Base-by-base conservation (phyloP, 2,113 vertebrate genomes). In the Ceyx melanurus region DNA sequence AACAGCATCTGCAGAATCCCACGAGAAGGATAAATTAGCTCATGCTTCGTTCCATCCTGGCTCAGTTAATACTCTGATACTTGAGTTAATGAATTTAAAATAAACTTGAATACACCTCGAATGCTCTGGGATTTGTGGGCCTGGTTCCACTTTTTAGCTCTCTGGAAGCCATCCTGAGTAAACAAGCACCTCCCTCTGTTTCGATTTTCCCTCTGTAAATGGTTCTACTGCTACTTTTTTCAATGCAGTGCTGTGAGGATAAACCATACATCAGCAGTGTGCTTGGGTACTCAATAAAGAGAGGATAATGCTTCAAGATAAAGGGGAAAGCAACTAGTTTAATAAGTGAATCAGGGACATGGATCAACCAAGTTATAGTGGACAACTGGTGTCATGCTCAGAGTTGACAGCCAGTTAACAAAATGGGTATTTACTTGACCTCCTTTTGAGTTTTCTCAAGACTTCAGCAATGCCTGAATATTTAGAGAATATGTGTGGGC, bases 51-150 rank as follows among this genome's bases (percentile, higher is more conserved):
- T 85, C 89, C 74, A 37, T 61, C 58, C 67, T 62, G 54, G 31
- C 42, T 89, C 74, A 11, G 58, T 73, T 89, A 87, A 93, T 92
- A 89, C 50, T 53, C 71, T 76, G 89, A 82, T 70, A 70, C 62
- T 92, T 2, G 23, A 91, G 78, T 82, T 94, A 92, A 95, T 94
- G 74, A 76, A 85, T 91, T 93, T 85, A 87, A 93, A 91, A 92
- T 87, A 88, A 93, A 95, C 85, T 92, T 66, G 58, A 85, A 76
- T 76, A 40, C 74, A 33, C 79, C 74, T 85, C 2, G 5, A 35
- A 85, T 37, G 58, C 18, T 61, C 54, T 87, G 87, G 89, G 91
- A 70, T 85, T 89, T 85, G 58, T 76, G 48, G 84, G 76, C 35
- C 50, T 50, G n/a, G 54, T 89, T 92, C 62, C 50, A 65, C n/a